These are phyloP conservation scores for Heteromormyrus szaboi DNA, from an alignment of 2,797 vertebrate genomes.

Conservation along the genomic window DNA sequence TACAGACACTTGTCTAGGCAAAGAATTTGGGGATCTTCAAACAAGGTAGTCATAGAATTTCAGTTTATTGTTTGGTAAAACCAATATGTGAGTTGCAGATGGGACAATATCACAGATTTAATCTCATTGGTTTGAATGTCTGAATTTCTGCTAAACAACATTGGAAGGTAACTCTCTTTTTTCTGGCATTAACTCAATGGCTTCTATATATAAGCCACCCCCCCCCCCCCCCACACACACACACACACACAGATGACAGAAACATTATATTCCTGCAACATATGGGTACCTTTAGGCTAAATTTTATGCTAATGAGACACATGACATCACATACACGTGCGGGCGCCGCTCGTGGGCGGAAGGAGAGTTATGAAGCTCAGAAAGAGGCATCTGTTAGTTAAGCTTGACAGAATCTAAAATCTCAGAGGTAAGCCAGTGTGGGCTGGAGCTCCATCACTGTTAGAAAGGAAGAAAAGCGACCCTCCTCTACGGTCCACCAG, in stretches of 20 bases:
- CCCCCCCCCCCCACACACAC: background rate
- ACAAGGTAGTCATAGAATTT: background rate
- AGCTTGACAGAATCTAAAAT: background rate
- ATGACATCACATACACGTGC: background rate
- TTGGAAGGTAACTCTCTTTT: background rate
- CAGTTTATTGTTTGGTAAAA: background rate
- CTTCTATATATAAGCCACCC: background rate
- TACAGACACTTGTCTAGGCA: background rate
- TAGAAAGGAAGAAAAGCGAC: background rate
- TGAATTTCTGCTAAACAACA: slow-evolving; percentile 1
- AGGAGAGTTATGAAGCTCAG: background rate
- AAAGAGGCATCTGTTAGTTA: background rate
- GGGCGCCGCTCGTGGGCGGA: background rate
- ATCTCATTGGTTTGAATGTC: background rate
- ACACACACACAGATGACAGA: background rate
- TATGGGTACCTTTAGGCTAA: background rate
- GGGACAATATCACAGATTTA: background rate
- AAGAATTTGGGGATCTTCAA: background rate
- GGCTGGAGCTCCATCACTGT: background rate
- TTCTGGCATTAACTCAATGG: background rate
- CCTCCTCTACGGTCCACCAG: background rate
- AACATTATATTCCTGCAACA: slow-evolving; percentile 8
- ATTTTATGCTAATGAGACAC: background rate
- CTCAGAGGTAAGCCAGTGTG: background rate
- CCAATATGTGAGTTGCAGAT: background rate